Evolutionary conservation across 2,888 invertebrate species (phyloP).

Genomic region (Conus canariensis): DNA sequence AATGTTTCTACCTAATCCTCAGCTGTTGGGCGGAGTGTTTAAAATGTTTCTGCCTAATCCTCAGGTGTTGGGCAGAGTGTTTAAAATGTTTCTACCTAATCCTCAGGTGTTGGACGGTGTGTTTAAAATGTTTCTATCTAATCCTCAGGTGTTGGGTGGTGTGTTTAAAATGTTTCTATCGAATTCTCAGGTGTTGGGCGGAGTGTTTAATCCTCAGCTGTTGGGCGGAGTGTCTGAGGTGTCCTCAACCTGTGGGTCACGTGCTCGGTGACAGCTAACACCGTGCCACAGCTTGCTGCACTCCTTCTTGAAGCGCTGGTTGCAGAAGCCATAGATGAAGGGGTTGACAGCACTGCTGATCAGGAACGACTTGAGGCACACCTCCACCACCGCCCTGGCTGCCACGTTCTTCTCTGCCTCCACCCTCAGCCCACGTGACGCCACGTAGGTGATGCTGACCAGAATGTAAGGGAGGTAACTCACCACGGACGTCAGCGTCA

Average conservation of each 20-base stretch:
- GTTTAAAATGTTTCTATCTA: not conserved
- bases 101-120: not conserved
- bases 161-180: not conserved
- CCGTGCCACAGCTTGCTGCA: conserved; percentile 31
- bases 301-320: conserved; percentile 51
- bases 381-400: conserved; percentile 41
- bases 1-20: no score
- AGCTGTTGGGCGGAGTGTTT: no score
- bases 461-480: conserved; percentile 53
- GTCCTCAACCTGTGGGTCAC: not conserved
- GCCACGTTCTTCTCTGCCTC: conserved; percentile 25
- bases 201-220: not conserved
- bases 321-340: conserved; percentile 55
- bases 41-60: no score
- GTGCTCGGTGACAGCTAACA: not conserved
- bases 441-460: conserved; percentile 43
- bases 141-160: no score
- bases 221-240: conserved; percentile 30
- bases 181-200: not conserved
- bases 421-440: not conserved
- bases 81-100: no score
- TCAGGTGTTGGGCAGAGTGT: no score
- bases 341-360: conserved; percentile 54
- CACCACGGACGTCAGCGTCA: conserved; percentile 50
- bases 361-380: conserved; percentile 51